phyloP scores from a whole-genome alignment of 2,113 vertebrate species.

The Cyprinus carpio region DNA sequence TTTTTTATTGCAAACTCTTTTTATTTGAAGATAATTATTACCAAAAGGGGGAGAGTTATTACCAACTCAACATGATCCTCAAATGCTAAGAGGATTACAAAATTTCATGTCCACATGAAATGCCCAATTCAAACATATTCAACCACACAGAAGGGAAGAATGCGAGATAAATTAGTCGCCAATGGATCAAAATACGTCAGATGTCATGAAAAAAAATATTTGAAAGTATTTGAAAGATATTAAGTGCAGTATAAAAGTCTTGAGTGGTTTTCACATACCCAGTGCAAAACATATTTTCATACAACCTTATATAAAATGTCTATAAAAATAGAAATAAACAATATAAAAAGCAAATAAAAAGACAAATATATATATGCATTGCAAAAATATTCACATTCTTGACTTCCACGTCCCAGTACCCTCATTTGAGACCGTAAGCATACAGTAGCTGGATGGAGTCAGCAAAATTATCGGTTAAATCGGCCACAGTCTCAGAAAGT shows the following conservation, averaged over 20 bases:
- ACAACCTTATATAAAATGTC: constrained; percentile 61
- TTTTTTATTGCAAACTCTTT: constrained; percentile 66
- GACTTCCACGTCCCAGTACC: constrained; percentile 47
- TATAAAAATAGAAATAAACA: constrained; percentile 50
- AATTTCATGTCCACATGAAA: constrained; percentile 51
- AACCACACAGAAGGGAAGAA: constrained; percentile 43
- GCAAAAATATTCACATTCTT: constrained; percentile 56
- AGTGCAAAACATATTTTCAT: constrained; percentile 67
- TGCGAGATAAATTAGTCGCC: constrained; percentile 47
- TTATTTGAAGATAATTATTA: constrained; percentile 74
- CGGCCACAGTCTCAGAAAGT: constrained; percentile 36
- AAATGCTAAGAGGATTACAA: constrained; percentile 49
- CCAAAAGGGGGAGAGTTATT: constrained; percentile 72
- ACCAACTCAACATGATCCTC: constrained; percentile 59
- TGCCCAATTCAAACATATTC: constrained; percentile 35
- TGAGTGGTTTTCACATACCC: constrained; percentile 67
- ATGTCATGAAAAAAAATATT: constrained; percentile 47
- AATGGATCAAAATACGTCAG: constrained; percentile 40
- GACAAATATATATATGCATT: constrained; percentile 17
- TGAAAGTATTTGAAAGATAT: constrained; percentile 33
- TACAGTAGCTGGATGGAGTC: constrained; percentile 47
- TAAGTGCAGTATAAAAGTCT: constrained; percentile 52
- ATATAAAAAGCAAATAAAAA: constrained; percentile 27
- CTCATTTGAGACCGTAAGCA: constrained; percentile 40
- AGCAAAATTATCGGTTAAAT: constrained; percentile 39